Conservation (phyloP, 2,113 vertebrate genomes). For the Amphiprion ocellaris region DNA sequence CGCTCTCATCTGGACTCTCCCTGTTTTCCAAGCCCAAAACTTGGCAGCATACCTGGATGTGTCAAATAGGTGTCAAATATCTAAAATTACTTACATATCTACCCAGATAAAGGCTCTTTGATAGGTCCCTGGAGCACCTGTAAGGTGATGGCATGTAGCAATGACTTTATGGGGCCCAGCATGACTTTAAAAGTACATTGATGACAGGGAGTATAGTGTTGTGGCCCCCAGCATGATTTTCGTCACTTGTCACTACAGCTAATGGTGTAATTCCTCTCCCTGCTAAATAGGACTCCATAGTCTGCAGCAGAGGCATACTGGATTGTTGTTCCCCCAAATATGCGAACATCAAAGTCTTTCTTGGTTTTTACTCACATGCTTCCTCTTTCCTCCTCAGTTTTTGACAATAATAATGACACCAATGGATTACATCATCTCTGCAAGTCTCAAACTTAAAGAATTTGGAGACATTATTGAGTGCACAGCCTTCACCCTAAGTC, state of each 20-base stretch:
- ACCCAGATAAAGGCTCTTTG: slow-evolving; percentile 75
- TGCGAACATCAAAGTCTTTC: slow-evolving; percentile 2
- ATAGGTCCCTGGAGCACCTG: slow-evolving; percentile 49
- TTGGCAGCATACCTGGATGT: slow-evolving; percentile 44
- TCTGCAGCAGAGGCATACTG: slow-evolving; percentile 29
- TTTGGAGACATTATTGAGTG: neutral
- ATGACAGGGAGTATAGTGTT: slow-evolving; percentile 57
- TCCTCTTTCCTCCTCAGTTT: neutral
- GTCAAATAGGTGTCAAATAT: slow-evolving; percentile 79
- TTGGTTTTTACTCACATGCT: neutral
- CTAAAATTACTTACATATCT: slow-evolving; percentile 80
- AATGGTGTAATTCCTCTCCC: slow-evolving; percentile 73
- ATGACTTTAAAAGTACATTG: slow-evolving; percentile 38
- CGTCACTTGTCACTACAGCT: slow-evolving; percentile 76
- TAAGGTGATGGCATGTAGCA: slow-evolving; percentile 48
- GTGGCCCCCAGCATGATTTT: slow-evolving; percentile 55
- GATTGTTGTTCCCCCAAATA: slow-evolving; percentile 18
- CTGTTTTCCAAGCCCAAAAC: slow-evolving; percentile 15
- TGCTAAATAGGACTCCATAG: slow-evolving; percentile 60
- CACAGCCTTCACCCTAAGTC: no score
- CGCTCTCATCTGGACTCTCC: slow-evolving; percentile 41
- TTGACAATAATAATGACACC: neutral
- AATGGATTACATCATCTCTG: neutral
- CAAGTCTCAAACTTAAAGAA: slow-evolving; percentile 23
- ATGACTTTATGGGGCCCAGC: slow-evolving; percentile 47